Conservation (phyloP, 2,888 invertebrate genomes). For the Nephrotoma guestfalica region DNA sequence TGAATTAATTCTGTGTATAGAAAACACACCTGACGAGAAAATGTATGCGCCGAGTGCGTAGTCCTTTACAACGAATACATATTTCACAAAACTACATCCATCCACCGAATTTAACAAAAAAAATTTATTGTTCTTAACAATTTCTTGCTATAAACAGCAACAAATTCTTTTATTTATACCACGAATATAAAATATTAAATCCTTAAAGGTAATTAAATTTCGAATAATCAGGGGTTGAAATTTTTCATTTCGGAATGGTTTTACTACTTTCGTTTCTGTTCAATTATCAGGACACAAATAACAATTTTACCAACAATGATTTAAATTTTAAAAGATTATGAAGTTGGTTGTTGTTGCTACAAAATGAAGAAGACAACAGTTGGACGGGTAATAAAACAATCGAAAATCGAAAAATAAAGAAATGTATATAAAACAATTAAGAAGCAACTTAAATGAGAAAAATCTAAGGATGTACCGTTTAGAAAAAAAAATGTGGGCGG, state of each 20-base stretch:
- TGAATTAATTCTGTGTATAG: neutral
- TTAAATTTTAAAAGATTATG: neutral
- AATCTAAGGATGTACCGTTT: neutral
- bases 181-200: neutral
- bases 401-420: neutral
- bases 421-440: neutral
- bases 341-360: neutral
- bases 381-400: neutral
- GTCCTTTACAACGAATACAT: neutral
- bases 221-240: neutral
- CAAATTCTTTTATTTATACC: neutral
- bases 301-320: neutral
- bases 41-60: neutral
- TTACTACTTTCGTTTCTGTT: neutral
- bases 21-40: neutral
- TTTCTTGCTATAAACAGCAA: neutral
- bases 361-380: neutral
- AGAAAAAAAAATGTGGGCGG: neutral
- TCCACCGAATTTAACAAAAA: neutral
- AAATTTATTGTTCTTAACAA: neutral
- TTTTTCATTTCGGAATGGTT: neutral
- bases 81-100: neutral
- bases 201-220: neutral
- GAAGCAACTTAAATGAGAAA: neutral
- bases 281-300: neutral